Evolutionary conservation across 2,888 invertebrate genomes (phyloP).

Genomic region (Amitus sp.): DNA sequence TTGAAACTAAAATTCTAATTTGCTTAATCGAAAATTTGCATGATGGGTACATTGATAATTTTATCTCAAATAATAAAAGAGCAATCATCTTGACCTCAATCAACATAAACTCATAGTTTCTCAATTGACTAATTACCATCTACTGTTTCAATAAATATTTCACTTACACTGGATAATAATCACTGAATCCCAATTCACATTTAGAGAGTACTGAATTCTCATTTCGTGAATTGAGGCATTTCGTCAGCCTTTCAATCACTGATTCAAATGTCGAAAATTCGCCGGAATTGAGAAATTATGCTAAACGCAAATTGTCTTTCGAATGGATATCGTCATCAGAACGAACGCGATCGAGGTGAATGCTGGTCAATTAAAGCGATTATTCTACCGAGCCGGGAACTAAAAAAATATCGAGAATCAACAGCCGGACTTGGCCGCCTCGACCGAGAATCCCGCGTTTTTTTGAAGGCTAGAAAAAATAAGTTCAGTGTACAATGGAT

Average conservation of each 20-base stretch:
- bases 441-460: neutral
- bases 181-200: too few relatives aligned
- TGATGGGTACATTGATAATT: too few relatives aligned
- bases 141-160: too few relatives aligned
- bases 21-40: too few relatives aligned
- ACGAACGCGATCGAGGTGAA: neutral
- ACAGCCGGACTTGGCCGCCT: neutral
- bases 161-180: too few relatives aligned
- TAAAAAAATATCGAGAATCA: neutral
- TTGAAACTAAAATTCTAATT: too few relatives aligned
- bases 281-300: constrained; percentile 24
- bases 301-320: constrained; percentile 15
- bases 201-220: too few relatives aligned
- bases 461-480: constrained; percentile 2
- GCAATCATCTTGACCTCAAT: too few relatives aligned
- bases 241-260: constrained; percentile 37
- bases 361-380: neutral
- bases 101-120: too few relatives aligned
- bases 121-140: too few relatives aligned
- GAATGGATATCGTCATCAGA: neutral
- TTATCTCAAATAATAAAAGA: too few relatives aligned
- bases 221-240: constrained; percentile 36
- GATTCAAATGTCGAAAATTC: constrained; percentile 28
- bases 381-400: neutral
- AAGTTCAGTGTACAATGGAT: constrained; percentile 1